Base-by-base conservation (phyloP, 2,797 vertebrate genomes). In the Nothura maculosa region DNA sequence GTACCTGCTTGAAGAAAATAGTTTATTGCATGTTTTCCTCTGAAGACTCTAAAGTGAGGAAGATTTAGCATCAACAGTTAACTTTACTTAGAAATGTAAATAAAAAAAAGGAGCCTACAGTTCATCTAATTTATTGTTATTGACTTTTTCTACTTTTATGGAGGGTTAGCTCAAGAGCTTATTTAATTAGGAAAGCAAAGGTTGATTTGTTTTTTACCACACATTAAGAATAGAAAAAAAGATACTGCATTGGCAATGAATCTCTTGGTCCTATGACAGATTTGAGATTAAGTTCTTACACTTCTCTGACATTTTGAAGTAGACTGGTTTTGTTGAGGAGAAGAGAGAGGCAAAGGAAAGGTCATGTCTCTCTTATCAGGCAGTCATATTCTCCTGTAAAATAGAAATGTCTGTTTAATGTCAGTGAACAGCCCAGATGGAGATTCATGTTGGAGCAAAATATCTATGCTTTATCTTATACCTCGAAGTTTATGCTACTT, bases 371-470 rank as follows among this genome's bases (percentile, higher is more conserved):
- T 91, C 94, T 97, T 97, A 96, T 95, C 95, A 97, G 79, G 93
- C 95, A 97, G 90, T 96, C 96, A 96, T 96, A 96, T 97, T 97
- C 84, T 96, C 69, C 91, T 90, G 82, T 96, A 97, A 97, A 97
- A 97, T 96, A 97, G 95, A 97, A 97, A 97, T 97, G 96, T 96
- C 97, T 97, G 94, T 96, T 97, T 97, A 98, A 98, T 97, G 94
- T 97, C 97, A 97, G 89, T 96, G 96, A 97, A 87, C 95, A 97
- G 78, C 89, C 89, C 94, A 94, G 85, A 92, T 97, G 94, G 86
- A 95, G 87, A 96, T 97, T 95, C 96, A 90, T 93, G 78, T 76
- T 89, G 73, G 89, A 96, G 72, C 62, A 88, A 94, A 96, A 43
- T 81, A 93, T 95, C 84, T 87, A 6, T 70, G 80, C 84, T 92